phyloP scores from a whole-genome alignment of 2,113 vertebrate species.

The Dipodomys stephensi region DNA sequence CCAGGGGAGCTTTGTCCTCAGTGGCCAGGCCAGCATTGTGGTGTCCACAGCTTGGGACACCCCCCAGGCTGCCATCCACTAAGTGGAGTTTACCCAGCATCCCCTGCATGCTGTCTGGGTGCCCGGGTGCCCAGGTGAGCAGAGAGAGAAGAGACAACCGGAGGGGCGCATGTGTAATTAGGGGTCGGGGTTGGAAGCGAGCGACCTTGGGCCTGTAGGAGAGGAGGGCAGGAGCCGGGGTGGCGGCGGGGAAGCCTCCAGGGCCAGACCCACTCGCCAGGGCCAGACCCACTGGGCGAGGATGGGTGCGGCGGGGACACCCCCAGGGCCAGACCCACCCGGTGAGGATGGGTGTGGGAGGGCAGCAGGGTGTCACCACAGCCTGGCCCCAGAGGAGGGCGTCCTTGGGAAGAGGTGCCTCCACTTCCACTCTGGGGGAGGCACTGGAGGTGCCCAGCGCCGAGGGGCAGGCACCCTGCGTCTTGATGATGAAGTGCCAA shows the following conservation, averaged over 20 bases:
- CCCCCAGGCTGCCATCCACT: neutral
- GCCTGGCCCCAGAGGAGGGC: too few species aligned
- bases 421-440: neutral
- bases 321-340: too few species aligned
- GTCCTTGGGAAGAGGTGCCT: neutral
- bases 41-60: neutral
- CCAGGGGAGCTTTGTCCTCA: neutral
- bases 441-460: neutral
- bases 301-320: too few species aligned
- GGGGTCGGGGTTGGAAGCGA: neutral
- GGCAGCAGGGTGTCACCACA: too few species aligned
- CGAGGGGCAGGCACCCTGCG: fast-evolving
- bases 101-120: fast-evolving
- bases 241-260: too few species aligned
- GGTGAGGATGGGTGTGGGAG: too few species aligned
- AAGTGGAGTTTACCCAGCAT: too few species aligned
- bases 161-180: fast-evolving
- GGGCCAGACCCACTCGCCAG: too few species aligned
- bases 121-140: neutral
- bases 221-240: too few species aligned
- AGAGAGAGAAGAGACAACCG: neutral
- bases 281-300: too few species aligned
- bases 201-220: too few species aligned
- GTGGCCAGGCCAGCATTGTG: neutral
- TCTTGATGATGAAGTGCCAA: fast-evolving